Evolutionary conservation across 2,888 invertebrate species (phyloP).

Genomic region (Schrankia costaestrigalis): DNA sequence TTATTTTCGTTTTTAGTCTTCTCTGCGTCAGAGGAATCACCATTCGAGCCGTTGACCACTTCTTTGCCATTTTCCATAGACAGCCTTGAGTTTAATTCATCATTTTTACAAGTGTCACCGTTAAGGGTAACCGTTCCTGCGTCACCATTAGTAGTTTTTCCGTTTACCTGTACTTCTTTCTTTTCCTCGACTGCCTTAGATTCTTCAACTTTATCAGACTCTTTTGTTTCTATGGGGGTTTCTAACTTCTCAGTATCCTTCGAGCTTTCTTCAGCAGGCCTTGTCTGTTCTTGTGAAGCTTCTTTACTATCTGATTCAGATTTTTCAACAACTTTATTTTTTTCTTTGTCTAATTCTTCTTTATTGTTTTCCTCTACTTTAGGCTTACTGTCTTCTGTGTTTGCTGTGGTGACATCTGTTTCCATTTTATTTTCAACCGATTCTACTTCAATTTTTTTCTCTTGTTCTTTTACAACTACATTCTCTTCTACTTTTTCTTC

Average conservation of each 20-base stretch:
- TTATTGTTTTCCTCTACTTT: slow-evolving; percentile 17
- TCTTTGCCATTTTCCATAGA: slow-evolving; percentile 62
- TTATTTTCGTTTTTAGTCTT: slow-evolving; percentile 65
- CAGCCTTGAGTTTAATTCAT: slow-evolving; percentile 58
- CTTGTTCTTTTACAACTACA: slow-evolving; percentile 1
- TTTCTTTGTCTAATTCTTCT: slow-evolving; percentile 20
- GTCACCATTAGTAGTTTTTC: slow-evolving; percentile 59
- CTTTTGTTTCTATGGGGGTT: slow-evolving; percentile 15
- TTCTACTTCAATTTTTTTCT: slow-evolving; percentile 8
- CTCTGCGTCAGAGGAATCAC: slow-evolving; percentile 42
- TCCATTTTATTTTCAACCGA: slow-evolving; percentile 21
- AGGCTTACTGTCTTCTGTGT: slow-evolving; percentile 26
- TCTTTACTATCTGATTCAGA: slow-evolving; percentile 15
- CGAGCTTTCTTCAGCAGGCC: slow-evolving; percentile 11
- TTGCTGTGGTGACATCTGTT: slow-evolving; percentile 17
- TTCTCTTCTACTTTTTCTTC: slow-evolving; percentile 11
- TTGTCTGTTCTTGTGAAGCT: slow-evolving; percentile 12
- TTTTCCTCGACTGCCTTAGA: slow-evolving; percentile 21
- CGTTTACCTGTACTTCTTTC: slow-evolving; percentile 58
- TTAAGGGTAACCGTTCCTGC: slow-evolving; percentile 47
- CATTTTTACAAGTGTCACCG: slow-evolving; percentile 55
- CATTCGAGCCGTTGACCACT: slow-evolving; percentile 48
- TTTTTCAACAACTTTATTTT: slow-evolving; percentile 10
- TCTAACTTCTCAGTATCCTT: slow-evolving; percentile 6
- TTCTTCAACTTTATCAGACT: slow-evolving; percentile 14